Conservation (phyloP, 2,113 vertebrate genomes). For the Romanogobio albipinnatus region DNA sequence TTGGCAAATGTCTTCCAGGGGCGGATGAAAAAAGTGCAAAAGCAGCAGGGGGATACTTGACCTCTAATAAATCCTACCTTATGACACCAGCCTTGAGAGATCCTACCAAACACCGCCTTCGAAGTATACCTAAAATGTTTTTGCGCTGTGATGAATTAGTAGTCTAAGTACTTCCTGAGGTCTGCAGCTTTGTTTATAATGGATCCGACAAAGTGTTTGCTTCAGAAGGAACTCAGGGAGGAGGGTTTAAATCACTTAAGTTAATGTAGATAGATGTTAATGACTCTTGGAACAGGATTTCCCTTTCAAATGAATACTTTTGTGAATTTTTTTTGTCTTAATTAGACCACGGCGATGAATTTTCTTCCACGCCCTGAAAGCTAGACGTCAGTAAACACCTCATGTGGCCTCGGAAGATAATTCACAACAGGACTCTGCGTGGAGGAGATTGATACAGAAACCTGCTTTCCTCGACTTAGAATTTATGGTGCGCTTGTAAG, state of each 20-base stretch:
- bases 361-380: background rate
- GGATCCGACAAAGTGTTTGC: background rate
- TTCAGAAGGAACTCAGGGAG: background rate
- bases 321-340: background rate
- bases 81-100: constrained; percentile 49
- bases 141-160: constrained; percentile 46
- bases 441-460: constrained; percentile 35
- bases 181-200: constrained; percentile 34
- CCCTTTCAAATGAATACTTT: background rate
- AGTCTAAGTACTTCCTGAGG: constrained; percentile 56
- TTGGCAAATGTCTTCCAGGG: constrained; percentile 57
- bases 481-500: constrained; percentile 48
- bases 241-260: background rate
- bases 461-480: constrained; percentile 30
- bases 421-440: constrained; percentile 34
- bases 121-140: constrained; percentile 49
- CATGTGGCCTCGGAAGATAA: constrained; percentile 13
- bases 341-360: background rate
- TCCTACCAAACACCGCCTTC: constrained; percentile 32
- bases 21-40: constrained; percentile 36
- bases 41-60: constrained; percentile 57
- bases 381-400: background rate
- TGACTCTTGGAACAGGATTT: background rate
- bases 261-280: background rate
- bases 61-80: constrained; percentile 54